Conservation (phyloP, 2,113 vertebrate genomes). For the Archilochus colubris region DNA sequence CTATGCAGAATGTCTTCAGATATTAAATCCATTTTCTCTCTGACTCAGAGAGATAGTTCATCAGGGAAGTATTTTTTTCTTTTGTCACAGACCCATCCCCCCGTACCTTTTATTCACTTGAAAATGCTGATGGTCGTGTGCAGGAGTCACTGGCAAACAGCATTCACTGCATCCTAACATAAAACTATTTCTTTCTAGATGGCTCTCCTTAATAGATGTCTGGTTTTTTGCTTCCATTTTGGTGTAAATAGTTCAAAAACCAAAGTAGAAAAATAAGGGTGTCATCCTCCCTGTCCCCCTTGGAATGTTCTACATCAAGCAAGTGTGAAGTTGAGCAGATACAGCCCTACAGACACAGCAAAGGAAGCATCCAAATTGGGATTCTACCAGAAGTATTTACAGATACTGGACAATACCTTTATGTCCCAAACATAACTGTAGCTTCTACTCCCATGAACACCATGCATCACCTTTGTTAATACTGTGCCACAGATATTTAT, state of each 20-base stretch:
- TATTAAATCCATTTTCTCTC: neutral
- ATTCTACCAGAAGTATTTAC: neutral
- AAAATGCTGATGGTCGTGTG: neutral
- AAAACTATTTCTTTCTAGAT: neutral
- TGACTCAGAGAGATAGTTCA: conserved; percentile 24
- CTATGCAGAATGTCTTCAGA: neutral
- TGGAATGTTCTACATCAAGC: neutral
- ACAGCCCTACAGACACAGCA: neutral
- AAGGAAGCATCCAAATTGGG: neutral
- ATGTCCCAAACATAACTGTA: neutral
- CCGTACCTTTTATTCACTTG: neutral
- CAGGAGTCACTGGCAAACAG: neutral
- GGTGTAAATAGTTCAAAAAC: neutral
- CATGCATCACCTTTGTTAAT: neutral
- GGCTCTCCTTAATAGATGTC: neutral
- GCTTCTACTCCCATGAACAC: neutral
- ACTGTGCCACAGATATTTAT: neutral
- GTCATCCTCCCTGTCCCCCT: neutral
- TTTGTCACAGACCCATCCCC: neutral
- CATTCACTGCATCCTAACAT: neutral
- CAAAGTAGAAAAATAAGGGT: neutral
- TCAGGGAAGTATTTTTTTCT: neutral
- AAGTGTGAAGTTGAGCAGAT: neutral
- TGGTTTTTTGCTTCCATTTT: neutral
- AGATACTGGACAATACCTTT: neutral